These are phyloP conservation scores for Epistrophella euchroma DNA, from an alignment of 2,888 invertebrate genomes.

Conservation along the genomic window DNA sequence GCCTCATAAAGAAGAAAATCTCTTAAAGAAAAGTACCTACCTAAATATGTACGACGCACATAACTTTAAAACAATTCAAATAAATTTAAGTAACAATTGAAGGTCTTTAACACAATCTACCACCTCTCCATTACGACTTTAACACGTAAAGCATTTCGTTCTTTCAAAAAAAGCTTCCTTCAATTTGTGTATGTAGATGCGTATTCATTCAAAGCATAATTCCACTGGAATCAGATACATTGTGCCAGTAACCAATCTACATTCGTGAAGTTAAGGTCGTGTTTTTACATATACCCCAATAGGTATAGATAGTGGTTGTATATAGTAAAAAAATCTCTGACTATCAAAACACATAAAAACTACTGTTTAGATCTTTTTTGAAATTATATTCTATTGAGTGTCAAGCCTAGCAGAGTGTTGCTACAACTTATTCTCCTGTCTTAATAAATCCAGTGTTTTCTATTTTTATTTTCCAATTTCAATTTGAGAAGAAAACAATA, in stretches of 20 bases:
- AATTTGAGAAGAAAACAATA: slow-evolving; percentile 62
- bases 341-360: slow-evolving; percentile 6
- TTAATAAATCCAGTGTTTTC: not conserved
- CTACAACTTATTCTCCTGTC: not conserved
- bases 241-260: slow-evolving; percentile 64
- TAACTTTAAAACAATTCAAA: slow-evolving; percentile 11
- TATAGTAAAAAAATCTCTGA: slow-evolving; percentile 2
- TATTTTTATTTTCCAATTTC: not conserved
- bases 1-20: slow-evolving; percentile 14
- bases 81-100: slow-evolving; percentile 30
- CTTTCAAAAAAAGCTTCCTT: slow-evolving; percentile 57
- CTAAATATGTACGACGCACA: too few relatives aligned
- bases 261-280: slow-evolving; percentile 67
- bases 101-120: slow-evolving; percentile 57
- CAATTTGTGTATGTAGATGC: slow-evolving; percentile 26
- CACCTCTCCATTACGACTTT: slow-evolving; percentile 43
- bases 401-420: not conserved
- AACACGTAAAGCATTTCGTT: slow-evolving; percentile 46
- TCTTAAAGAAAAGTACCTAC: too few relatives aligned
- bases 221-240: slow-evolving; percentile 52
- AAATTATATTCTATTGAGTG: slow-evolving; percentile 2
- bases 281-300: slow-evolving; percentile 6
- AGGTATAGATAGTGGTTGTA: slow-evolving; percentile 2
- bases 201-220: slow-evolving; percentile 58
- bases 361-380: not conserved